Conservation (phyloP, 2,797 vertebrate species). For the Hippopotamyrus pictus region DNA sequence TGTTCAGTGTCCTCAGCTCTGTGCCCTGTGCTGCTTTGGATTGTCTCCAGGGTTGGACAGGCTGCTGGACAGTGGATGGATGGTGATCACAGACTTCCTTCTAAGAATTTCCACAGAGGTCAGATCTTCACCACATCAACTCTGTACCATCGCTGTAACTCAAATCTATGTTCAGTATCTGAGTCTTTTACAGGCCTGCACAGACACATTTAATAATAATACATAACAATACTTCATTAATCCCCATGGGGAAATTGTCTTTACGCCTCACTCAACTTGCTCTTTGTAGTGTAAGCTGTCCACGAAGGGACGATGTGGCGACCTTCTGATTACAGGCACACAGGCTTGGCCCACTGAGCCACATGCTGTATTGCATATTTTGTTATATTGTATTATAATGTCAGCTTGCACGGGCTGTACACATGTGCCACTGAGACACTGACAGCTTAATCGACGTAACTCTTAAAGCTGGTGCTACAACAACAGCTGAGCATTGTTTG, state of each 20-base stretch:
- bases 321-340: no score
- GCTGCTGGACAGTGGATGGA: not conserved
- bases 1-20: not conserved
- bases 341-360: not conserved
- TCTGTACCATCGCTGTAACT: not conserved
- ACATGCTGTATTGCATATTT: no score
- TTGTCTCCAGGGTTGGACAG: not conserved
- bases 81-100: not conserved
- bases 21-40: not conserved
- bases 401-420: not conserved
- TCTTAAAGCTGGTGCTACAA: not conserved
- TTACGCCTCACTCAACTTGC: no score
- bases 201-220: not conserved
- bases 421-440: not conserved
- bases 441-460: not conserved
- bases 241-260: no score
- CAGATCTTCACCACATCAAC: not conserved
- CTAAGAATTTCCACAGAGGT: not conserved
- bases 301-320: no score
- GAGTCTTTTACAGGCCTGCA: not conserved
- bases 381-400: not conserved
- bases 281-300: no score
- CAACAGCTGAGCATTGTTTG: not conserved
- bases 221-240: not conserved
- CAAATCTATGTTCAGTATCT: not conserved